Evolutionary conservation across 2,113 vertebrate genomes (phyloP), one percentile per base, ranked within the genome.

Genomic region (Malaclemys terrapin): DNA sequence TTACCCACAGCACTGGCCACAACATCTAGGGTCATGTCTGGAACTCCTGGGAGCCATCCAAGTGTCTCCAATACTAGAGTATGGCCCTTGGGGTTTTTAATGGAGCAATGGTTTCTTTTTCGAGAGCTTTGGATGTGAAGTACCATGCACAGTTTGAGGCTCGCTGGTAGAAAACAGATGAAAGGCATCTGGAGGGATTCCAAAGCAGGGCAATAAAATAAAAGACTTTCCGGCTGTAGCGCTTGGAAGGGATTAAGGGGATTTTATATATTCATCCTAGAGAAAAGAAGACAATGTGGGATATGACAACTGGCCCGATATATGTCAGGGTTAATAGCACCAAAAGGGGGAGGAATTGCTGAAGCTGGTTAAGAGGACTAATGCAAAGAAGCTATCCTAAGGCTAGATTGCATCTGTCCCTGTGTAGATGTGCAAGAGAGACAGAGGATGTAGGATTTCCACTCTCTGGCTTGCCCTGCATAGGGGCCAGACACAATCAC

Each of bases 341-440:
- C 17, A n/a, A 69, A n/a, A n/a, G 35, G 8, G 17, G 35, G 79
- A 57, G 78, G 85, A 53, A 62, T 79, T 75, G 56, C 75, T 10
- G 45, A 87, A 94, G 84, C 84, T 59, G 81, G 86, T 92, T 81
- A 12, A n/a, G 22, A 31, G 35, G 14, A 69, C 35, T 16, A 38
- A 76, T 83, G 5, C 57, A 82, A 89, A 50, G 3, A 72, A 56
- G 49, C 10, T 54, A 69, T 93, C 79, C 20, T 1, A 11, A 56
- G 35, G 62, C 50, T 91, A 35, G 62, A n/a, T 19, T 65, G 62
- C 82, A 65, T 56, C 57, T 93, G 89, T 56, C 90, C 50, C 19
- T 0, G 0, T 56, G 81, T 65, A 35, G 81, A 20, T 1, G 0
- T 1, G 0, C 59, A 83, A 89, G n/a, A n/a, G n/a, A n/a, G n/a